Base-by-base conservation (phyloP, 2,797 vertebrate species). In the Orientallactaga sibirica region DNA sequence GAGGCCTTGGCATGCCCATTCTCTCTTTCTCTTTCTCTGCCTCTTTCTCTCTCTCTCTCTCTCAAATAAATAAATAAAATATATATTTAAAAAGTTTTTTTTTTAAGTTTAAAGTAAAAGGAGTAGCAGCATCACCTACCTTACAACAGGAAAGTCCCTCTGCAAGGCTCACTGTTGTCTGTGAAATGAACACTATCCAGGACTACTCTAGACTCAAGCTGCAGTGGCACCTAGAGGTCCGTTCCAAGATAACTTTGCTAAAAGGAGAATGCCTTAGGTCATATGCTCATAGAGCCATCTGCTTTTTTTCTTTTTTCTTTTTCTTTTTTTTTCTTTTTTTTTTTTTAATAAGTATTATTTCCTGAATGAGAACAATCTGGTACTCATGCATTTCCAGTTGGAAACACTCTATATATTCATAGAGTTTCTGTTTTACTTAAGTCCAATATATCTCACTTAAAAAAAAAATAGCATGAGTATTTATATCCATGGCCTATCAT, bases 391-490 rank as follows among this genome's bases (percentile, higher is more conserved):
- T 24, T 86, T 14, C 41, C 62, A 66, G 77, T 25, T 27, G 4
- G 12, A 95, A 93, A 88, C 18, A 62, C 6, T 78, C 20, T 66
- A 15, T 29, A 61, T 62, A 55, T 41, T 71, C n/a, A 92, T 9
- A 33, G 15, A 15, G 19, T 68, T 86, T 95, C 62, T 88, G n/a
- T 64, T 77, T 93, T 48, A 52, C n/a, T 87, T 18, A 88, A 94
- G 67, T 78, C 55, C 58, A 62, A 91, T 4, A 7, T 43, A 86
- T 14, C 33, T 85, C 61, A 15, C 7, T 27, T 82, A 76, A 76
- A 92, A 16, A 16, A 78, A 89, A 91, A 66, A 80, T 37, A 22
- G 41, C 7, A 48, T 16, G 10, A 19, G n/a, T 33, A 15, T 80
- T 73, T 64, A 71, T 25, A 73, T 71, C 25, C 48, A 76, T 29